These are phyloP conservation scores for Protobothrops flavoviridis DNA, from an alignment of 2,113 vertebrate genomes.

Conservation along the genomic window DNA sequence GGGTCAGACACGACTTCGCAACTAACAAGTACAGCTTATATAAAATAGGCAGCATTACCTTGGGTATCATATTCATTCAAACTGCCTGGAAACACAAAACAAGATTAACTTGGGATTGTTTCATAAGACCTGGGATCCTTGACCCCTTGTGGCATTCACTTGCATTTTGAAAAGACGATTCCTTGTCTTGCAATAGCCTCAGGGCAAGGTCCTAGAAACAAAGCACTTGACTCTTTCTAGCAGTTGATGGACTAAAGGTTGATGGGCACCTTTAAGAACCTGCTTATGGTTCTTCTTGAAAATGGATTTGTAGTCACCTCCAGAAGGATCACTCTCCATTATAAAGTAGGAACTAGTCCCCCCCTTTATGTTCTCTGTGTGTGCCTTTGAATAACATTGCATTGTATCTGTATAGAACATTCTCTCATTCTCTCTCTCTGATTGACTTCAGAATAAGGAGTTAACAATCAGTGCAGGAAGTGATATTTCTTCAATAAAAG, in stretches of 20 bases:
- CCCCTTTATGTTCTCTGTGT: neutral
- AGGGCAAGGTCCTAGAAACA: neutral
- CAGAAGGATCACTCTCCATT: neutral
- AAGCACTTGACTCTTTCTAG: neutral
- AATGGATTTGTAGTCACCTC: neutral
- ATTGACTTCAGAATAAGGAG: neutral
- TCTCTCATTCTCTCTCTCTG: neutral
- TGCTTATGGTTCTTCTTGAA: neutral
- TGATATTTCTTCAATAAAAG: neutral
- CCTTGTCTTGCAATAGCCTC: neutral
- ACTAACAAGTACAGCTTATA: neutral
- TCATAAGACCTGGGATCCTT: neutral
- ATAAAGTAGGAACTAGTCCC: neutral
- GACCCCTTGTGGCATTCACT: neutral
- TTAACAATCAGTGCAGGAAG: neutral
- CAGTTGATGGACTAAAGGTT: neutral
- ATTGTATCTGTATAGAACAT: neutral
- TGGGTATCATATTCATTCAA: neutral
- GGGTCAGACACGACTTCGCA: no score
- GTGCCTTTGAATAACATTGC: neutral
- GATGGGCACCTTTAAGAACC: neutral
- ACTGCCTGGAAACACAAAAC: neutral
- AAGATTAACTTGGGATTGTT: neutral
- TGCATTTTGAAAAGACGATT: neutral
- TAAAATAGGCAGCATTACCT: neutral